phyloP scores from a whole-genome alignment of 92 coral and sea anemone genomes.

The Palythoa grandiflora region DNA sequence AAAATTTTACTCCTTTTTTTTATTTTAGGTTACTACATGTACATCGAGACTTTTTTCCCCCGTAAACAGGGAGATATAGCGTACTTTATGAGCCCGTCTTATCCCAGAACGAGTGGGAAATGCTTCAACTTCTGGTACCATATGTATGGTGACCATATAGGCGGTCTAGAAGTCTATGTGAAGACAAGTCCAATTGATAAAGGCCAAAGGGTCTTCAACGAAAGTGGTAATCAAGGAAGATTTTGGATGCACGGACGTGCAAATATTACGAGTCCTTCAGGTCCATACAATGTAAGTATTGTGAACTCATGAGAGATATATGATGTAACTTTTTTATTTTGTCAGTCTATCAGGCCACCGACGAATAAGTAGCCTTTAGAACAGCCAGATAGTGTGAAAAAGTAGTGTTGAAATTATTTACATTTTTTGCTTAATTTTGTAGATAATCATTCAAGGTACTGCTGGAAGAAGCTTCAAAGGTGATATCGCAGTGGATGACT shows the following conservation, averaged over 20 bases:
- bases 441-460: conserved; percentile 90
- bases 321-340: too few species aligned
- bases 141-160: conserved; percentile 90
- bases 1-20: not conserved
- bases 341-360: too few species aligned
- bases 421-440: not conserved
- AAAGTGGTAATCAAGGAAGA: conserved; percentile 93
- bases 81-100: conserved; percentile 70
- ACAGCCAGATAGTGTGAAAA: not conserved
- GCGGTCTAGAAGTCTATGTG: conserved; percentile 76
- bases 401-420: not conserved
- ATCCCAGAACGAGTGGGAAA: conserved; percentile 82
- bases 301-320: too few species aligned
- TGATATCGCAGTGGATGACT: conserved; percentile 95
- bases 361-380: too few species aligned
- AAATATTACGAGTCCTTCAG: conserved; percentile 48
- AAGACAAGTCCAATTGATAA: conserved; percentile 57
- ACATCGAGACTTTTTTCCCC: conserved; percentile 90
- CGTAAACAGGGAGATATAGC: conserved; percentile 83
- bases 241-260: conserved; percentile 93
- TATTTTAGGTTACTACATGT: conserved; percentile 87
- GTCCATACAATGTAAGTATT: conserved; percentile 29
- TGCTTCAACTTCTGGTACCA: conserved; percentile 96
- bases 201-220: conserved; percentile 86
- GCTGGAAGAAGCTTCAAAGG: conserved; percentile 88